Base-by-base conservation (phyloP, 1,140 invertebrate species). In the Tribolium madens region DNA sequence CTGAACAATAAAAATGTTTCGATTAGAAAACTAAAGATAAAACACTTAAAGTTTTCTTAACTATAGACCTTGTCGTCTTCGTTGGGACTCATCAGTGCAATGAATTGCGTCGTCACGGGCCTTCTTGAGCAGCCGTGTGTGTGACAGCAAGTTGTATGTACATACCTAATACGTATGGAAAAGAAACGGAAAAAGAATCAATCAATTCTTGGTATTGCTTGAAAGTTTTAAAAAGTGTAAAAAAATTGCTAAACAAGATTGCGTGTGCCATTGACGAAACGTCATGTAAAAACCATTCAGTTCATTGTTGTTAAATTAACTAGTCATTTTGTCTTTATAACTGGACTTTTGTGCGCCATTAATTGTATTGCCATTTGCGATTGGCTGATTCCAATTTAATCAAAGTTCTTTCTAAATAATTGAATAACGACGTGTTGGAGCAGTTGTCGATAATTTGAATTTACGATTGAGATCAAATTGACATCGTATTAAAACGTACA, bases 361-460 rank as follows among this genome's bases (percentile, higher is more conserved):
- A 64, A 64, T 64, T 64, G 57, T 33, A 33, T 33, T 64, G 57
- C 57, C 21, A 64, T 64, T 64, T 26, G 57, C 57, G 57, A 64
- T 64, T 64, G 57, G 57, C 57, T 64, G 57, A 64, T 64, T 64
- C 26, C 21, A 64, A 18, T 64, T 64, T 64, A 64, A 64, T 64
- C 26, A 64, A 64, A 64, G 57, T 64, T 64, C 57, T 64, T 57
- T 64, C 57, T 31, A 64, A 64, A 64, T 64, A 64, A 64, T 64
- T 64, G 57, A 64, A 64, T 64, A 64, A 64, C 57, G 57, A n/a
- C 21, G 26, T n/a, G 57, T 64, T 64, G 57, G 57, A 21, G 57
- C 57, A 64, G 57, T 64, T 64, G 57, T 64, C 57, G 57, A 64
- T 64, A 64, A 64, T 64, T 64, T 33, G 57, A 64, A 64, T 64